Evolutionary conservation across 2,113 vertebrate species (phyloP), one percentile per base, ranked within the genome.

Genomic region (Tyrannus savana): DNA sequence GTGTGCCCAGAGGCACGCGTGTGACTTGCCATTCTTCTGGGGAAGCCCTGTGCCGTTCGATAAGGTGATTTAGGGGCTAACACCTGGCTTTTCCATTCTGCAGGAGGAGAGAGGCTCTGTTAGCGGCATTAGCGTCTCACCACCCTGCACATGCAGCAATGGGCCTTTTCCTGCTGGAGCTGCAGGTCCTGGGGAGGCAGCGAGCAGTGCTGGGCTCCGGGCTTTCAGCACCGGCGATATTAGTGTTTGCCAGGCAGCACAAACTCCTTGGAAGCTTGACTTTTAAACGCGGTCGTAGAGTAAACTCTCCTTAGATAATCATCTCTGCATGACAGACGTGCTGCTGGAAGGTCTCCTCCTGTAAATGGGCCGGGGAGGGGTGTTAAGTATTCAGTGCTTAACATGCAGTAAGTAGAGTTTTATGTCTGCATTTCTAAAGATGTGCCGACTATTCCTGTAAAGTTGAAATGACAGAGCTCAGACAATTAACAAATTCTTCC

Each of bases 401-500:
- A 52, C 47, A 18, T 14, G 77, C 74, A 19, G 66, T 16, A 16
- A 49, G 49, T 21, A 18, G 69, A 60, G 27, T 81, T 90, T 63
- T 25, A 17, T 42, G 47, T 74, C 88, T 86, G 68, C 68, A 6
- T 75, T 95, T 84, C 66, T 77, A 3, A 86, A 84, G 86, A 77
- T 77, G 25, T 46, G 50, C 59, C 35, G 66, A 74, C 72, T 71
- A 47, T 47, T 90, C 44, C 49, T 52, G 55, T 35, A 46, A 55
- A 89, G 73, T 10, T 39, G 79, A 80, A 69, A 19, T 33, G 88
- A 78, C 76, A 66, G 50, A 83, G 83, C 49, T 53, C 42, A 6
- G 72, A 35, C 76, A 92, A 93, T 92, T 84, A 90, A 74, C 59
- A 28, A 74, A 92, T 94, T 69, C 68, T 39, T 93, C 8, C n/a